Percentiles rank a stretch among this genome's conserved stretches.
phyloP scores from a whole-genome alignment of 2,888 invertebrate genomes.

The Escarpia spicata region DNA sequence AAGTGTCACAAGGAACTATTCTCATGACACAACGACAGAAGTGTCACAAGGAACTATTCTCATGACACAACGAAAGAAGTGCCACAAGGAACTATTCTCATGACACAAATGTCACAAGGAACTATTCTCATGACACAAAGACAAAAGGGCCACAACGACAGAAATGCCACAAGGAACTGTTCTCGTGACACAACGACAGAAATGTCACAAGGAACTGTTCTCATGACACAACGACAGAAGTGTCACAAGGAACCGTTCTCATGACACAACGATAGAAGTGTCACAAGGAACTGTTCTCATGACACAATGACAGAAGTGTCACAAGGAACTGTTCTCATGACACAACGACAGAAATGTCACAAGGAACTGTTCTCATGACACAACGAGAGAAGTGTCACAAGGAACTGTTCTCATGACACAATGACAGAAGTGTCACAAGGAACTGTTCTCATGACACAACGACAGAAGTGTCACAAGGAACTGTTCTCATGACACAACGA shows the following conservation, averaged over 20 bases:
- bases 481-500: not conserved
- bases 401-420: not conserved
- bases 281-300: not conserved
- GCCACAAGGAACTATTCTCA: not conserved
- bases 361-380: not conserved
- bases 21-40: too few relatives aligned
- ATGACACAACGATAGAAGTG: not conserved
- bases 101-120: not conserved
- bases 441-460: not conserved
- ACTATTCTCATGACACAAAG: not conserved
- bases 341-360: not conserved
- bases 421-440: not conserved
- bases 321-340: not conserved
- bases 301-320: not conserved
- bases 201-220: not conserved
- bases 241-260: not conserved
- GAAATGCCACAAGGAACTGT: not conserved
- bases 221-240: not conserved
- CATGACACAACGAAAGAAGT: not conserved
- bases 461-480: not conserved
- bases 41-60: too few relatives aligned
- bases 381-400: not conserved
- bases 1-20: too few relatives aligned
- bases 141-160: not conserved
- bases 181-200: not conserved